phyloP scores from a whole-genome alignment of 2,888 invertebrate genomes.

The Stenotaenia linearis region DNA sequence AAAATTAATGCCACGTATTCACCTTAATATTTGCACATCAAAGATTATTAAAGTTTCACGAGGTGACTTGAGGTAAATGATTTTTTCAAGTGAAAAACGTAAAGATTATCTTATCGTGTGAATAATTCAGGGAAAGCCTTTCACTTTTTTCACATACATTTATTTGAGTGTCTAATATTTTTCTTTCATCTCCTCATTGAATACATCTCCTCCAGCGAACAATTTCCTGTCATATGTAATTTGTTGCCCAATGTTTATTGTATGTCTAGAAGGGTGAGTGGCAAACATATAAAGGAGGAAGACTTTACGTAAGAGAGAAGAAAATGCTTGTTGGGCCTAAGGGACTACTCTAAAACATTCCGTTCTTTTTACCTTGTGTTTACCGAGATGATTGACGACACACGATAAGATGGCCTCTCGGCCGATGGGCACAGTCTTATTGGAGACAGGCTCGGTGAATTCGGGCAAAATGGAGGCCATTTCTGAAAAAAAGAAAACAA shows the following conservation, averaged over 20 bases:
- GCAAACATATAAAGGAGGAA: neutral
- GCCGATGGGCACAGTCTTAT: neutral
- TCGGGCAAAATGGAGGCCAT: neutral
- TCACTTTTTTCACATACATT: neutral
- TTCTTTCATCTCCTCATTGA: neutral
- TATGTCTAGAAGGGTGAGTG: neutral
- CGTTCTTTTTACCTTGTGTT: slow-evolving; percentile 11
- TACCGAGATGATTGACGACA: slow-evolving; percentile 21
- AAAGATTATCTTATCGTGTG: neutral
- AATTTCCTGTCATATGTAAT: neutral
- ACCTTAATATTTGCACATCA: neutral
- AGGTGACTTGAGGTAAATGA: neutral
- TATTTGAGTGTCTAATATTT: neutral
- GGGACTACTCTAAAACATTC: neutral
- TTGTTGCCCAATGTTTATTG: neutral
- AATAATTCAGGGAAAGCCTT: neutral
- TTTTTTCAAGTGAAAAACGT: neutral
- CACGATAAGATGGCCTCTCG: neutral
- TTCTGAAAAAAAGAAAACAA: neutral
- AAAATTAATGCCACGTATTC: neutral
- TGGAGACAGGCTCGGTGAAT: neutral
- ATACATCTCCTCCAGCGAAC: neutral
- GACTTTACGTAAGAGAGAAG: neutral
- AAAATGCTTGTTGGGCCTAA: neutral
- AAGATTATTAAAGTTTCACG: neutral